Conservation (phyloP, 2,888 invertebrate genomes). For the Alloplasta piceator region DNA sequence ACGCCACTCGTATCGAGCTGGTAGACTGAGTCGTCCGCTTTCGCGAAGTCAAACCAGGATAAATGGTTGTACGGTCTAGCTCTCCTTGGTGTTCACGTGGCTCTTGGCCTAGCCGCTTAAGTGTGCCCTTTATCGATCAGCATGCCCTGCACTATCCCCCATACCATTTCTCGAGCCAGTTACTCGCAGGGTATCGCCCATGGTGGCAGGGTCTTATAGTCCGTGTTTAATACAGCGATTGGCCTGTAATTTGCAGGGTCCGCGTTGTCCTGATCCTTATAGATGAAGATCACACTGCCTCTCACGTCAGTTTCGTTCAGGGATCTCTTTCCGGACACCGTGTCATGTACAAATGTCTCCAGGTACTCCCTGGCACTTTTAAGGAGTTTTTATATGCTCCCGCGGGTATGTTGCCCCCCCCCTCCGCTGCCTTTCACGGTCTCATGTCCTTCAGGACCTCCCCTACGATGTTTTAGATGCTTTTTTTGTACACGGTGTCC, state of each 20-base stretch:
- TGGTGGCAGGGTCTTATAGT: conserved; percentile 68
- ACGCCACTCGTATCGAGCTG: conserved; percentile 40
- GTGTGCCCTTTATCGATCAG: conserved; percentile 65
- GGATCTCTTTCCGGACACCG: background rate
- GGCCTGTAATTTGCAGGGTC: conserved; percentile 68
- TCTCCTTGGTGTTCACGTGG: conserved; percentile 7
- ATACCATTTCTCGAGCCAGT: conserved; percentile 4
- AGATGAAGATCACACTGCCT: conserved; percentile 64
- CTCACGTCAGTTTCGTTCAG: conserved; percentile 61
- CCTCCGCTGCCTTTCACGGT: conserved; percentile 63
- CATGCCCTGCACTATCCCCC: conserved; percentile 12
- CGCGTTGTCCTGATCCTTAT: conserved; percentile 66
- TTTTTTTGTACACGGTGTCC: background rate
- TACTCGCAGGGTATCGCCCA: conserved; percentile 27
- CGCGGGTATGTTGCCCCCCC: conserved; percentile 57
- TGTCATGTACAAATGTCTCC: background rate
- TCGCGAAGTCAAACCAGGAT: conserved; percentile 62
- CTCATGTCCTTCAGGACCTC: conserved; percentile 41
- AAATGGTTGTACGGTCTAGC: conserved; percentile 48
- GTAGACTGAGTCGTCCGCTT: conserved; percentile 53
- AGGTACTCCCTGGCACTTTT: conserved; percentile 33
- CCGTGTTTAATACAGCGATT: conserved; percentile 70
- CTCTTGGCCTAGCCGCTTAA: conserved; percentile 46
- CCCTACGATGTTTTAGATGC: background rate
- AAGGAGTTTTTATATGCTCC: conserved; percentile 55